These are phyloP conservation scores for Palythoa grandis DNA, from an alignment of 92 coral and sea anemone genomes.

Conservation along the genomic window DNA sequence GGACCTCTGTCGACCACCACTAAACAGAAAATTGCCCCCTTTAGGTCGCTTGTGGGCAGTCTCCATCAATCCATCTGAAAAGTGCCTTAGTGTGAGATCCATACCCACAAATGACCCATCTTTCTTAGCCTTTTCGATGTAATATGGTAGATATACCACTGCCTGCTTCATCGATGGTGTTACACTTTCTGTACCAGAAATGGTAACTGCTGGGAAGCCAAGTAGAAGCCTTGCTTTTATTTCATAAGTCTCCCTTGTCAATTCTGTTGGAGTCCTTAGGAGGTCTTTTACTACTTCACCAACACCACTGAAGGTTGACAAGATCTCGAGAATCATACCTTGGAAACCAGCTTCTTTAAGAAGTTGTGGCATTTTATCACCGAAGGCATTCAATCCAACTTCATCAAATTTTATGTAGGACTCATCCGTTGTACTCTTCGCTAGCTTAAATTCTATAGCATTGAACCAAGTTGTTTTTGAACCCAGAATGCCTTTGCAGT, in stretches of 20 bases:
- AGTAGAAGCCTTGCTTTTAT: too few relatives aligned
- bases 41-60: constrained; percentile 58
- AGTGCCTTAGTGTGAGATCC: constrained; percentile 50
- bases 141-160: too few relatives aligned
- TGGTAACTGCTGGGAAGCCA: constrained; percentile 54
- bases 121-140: constrained; percentile 47
- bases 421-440: constrained; percentile 40
- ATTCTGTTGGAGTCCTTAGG: too few relatives aligned
- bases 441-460: constrained; percentile 41
- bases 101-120: constrained; percentile 54
- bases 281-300: constrained; percentile 19
- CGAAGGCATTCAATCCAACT: too few relatives aligned
- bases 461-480: too few relatives aligned
- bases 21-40: constrained; percentile 50
- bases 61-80: constrained; percentile 65
- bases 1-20: constrained; percentile 57
- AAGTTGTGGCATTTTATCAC: too few relatives aligned
- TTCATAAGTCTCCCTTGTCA: too few relatives aligned
- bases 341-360: too few relatives aligned
- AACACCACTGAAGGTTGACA: constrained; percentile 28
- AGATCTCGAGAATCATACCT: too few relatives aligned
- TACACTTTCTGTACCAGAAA: too few relatives aligned
- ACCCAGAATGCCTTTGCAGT: not conserved
- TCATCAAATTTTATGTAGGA: too few relatives aligned
- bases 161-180: too few relatives aligned